phyloP scores from a whole-genome alignment of 2,888 invertebrate species.

The Pheosia tremula region DNA sequence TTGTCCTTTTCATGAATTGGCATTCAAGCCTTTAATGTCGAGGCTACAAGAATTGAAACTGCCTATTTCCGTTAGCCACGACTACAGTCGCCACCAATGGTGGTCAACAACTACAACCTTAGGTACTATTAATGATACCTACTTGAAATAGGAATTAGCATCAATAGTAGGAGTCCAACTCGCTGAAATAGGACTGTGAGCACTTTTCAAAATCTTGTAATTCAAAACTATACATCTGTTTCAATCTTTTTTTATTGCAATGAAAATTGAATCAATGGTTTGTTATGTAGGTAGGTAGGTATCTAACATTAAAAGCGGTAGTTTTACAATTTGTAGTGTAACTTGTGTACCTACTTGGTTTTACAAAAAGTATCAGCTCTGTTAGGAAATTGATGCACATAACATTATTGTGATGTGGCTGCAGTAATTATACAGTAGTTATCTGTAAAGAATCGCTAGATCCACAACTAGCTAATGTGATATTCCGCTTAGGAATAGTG shows the following conservation, averaged over 20 bases:
- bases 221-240: not conserved
- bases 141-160: too few relatives aligned
- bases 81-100: too few relatives aligned
- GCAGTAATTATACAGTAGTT: conserved; percentile 33
- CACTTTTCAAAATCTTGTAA: not conserved
- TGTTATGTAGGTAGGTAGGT: not conserved
- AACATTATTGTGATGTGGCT: conserved; percentile 24
- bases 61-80: too few relatives aligned
- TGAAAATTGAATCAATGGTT: not conserved
- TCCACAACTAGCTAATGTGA: conserved; percentile 57
- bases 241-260: not conserved
- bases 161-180: too few relatives aligned
- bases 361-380: conserved; percentile 33
- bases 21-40: not conserved
- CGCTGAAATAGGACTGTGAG: not conserved
- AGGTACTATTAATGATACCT: too few relatives aligned
- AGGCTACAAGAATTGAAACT: too few relatives aligned
- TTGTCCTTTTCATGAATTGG: too few relatives aligned
- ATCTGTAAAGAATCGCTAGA: conserved; percentile 39
- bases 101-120: too few relatives aligned
- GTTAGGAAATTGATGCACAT: conserved; percentile 37
- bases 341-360: conserved; percentile 35
- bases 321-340: not conserved
- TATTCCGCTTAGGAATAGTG: conserved; percentile 53
- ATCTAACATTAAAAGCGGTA: not conserved